Evolutionary conservation across 23 tunicate species (phyloP), one percentile per base, ranked within the genome.

Genomic region (Botrylloides violaceus): DNA sequence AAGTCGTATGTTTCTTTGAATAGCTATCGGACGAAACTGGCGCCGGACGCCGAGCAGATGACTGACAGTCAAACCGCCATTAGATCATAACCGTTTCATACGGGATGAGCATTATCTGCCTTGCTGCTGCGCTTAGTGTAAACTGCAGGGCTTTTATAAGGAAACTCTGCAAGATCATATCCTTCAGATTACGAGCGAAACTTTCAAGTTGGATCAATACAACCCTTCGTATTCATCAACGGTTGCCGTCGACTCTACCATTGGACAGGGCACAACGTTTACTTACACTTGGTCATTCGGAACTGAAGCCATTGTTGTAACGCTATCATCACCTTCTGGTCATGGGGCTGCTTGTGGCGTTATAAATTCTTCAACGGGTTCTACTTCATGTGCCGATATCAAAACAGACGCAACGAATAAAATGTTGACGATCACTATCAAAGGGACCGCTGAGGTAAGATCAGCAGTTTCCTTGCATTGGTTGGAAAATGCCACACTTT

Each of bases 221-320:
- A 9, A 63, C 3, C 32, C 32, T 9, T 19, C 34, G 12, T 26
- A 31, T 29, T 32, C 20, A 22, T 72, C 72, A 2, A 27, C 36
- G 7, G 73, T 83, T 61, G 19, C 39, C 21, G 32, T 83, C 1
- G 90, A 83, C 61, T 57, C 73, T 27, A 83, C 90, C 0, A 61
- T 83, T 30, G 90, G 90, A 60, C 70, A 70, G 18, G 56, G 71
- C 71, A 83, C 90, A 20, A 64, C 63, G 36, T 83, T 83, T 55
- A 71, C 79, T 29, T 65, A 71, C 64, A 37, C 82, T 1, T 83
- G 81, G 78, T 77, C 90, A 2, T 63, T 15, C 33, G 70, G 70
- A 9, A 63, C 32, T 28, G 9, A 15, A 29, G 70, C 70, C 35
- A 33, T 34, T 19, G 29, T 19, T 7, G 70, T 63, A 19, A 7